Conservation (phyloP, 2,888 invertebrate species). For the Himalopsyche japonica region DNA sequence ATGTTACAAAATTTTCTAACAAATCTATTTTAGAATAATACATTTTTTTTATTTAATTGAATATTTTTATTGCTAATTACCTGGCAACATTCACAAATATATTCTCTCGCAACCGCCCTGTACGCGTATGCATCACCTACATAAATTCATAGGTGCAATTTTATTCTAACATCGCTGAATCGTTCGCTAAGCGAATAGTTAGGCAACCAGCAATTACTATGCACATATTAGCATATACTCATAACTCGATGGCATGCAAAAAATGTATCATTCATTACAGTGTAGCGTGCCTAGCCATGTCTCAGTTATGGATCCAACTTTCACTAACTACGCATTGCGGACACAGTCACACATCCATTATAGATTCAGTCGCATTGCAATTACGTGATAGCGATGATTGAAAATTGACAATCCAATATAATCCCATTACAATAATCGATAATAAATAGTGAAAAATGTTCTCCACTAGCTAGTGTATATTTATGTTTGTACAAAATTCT, state of each 20-base stretch:
- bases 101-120: neutral
- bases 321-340: neutral
- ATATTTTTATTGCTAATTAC: too few relatives aligned
- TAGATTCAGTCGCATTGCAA: too few relatives aligned
- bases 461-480: too few relatives aligned
- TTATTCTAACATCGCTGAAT: neutral
- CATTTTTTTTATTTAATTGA: too few relatives aligned
- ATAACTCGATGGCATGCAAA: constrained; percentile 25
- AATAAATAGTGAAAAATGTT: too few relatives aligned
- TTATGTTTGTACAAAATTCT: too few relatives aligned
- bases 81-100: too few relatives aligned
- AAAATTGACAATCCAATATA: too few relatives aligned
- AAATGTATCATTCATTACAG: neutral
- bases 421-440: too few relatives aligned
- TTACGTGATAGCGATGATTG: too few relatives aligned
- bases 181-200: neutral
- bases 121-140: neutral
- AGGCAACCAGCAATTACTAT: neutral
- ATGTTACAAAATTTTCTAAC: too few relatives aligned
- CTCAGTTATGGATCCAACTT: neutral
- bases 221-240: constrained; percentile 24
- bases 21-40: too few relatives aligned
- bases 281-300: neutral
- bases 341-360: neutral
- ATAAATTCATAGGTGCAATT: neutral